Conservation (phyloP, 1,140 invertebrate species). For the Drosophila micromelanica region DNA sequence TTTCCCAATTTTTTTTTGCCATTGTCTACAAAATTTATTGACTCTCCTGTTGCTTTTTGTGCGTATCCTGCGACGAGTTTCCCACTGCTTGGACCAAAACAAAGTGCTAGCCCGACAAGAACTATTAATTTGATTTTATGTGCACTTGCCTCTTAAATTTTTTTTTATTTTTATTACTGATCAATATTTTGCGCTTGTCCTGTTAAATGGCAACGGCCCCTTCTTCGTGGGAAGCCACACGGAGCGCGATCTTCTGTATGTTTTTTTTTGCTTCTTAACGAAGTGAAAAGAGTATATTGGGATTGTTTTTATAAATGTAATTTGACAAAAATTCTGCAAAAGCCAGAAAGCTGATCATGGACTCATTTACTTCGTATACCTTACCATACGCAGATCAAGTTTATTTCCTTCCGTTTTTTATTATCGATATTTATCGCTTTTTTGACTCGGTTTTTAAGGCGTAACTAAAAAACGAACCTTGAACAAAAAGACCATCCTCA, state of each 20-base stretch:
- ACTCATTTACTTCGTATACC: too few species aligned
- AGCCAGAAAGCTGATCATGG: too few species aligned
- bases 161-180: constrained; percentile 68
- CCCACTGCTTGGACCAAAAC: constrained; percentile 79
- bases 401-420: too few species aligned
- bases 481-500: too few species aligned
- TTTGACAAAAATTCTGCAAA: too few species aligned
- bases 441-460: too few species aligned
- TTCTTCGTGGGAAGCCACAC: constrained; percentile 62
- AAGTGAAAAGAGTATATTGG: too few species aligned
- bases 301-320: too few species aligned
- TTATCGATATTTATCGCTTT: too few species aligned
- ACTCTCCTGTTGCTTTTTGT: constrained; percentile 37
- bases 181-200: constrained; percentile 73
- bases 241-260: constrained; percentile 1
- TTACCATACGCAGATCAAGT: too few species aligned
- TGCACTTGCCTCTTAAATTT: constrained; percentile 57
- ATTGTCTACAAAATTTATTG: constrained; percentile 56
- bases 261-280: too few species aligned
- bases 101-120: constrained; percentile 74
- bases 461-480: too few species aligned
- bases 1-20: constrained; percentile 17
- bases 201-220: constrained; percentile 38
- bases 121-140: constrained; percentile 82
- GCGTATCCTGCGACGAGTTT: constrained; percentile 64